Base-by-base conservation (phyloP, 2,888 invertebrate species). In the Clusia tigrina region DNA sequence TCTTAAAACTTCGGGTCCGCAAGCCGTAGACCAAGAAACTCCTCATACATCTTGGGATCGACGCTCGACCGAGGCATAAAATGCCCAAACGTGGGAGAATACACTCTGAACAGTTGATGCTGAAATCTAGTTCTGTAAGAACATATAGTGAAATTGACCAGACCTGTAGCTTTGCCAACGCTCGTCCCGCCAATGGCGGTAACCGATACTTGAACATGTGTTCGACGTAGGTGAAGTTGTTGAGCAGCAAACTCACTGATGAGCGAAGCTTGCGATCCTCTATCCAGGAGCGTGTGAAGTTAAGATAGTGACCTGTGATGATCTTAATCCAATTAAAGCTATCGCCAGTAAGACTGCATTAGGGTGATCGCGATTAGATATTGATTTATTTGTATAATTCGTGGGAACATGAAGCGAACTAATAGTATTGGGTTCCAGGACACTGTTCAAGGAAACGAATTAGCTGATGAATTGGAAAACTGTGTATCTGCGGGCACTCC, bases 211-310 rank as follows among this genome's bases (percentile, higher is more conserved):
- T 46, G 26, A 10, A 60, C 25, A 15, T 46, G 48, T 2, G 32
- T 62, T 53, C 60, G 59, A 15, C 60, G 67, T 23, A 64, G 56
- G 12, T 58, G 58, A 10, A 64, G 54, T 42, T 63, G 60, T 62
- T 64, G 61, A 1, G 48, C 63, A 2, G 63, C 63, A 58, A 63
- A 65, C 58, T 67, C 67, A 53, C 63, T 66, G 23, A 65, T 65
- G 18, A 67, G 62, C 6, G 62, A 57, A 6, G 66, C 60, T 18
- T 66, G 64, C 1, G 56, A 63, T n/a, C 60, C 67, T 25, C 48
- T 62, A 17, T 61, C 63, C 22, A 67, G 24, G 2, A 67, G 57
- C 22, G 62, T 60, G 12, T 59, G 57, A 10, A 62, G 48, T 9
- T 23, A 0, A 63, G 55, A 37, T 54, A 37, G 23, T 55, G 62